Evolutionary conservation across 2,888 invertebrate species (phyloP).

Genomic region (Odontocerum albicorne): DNA sequence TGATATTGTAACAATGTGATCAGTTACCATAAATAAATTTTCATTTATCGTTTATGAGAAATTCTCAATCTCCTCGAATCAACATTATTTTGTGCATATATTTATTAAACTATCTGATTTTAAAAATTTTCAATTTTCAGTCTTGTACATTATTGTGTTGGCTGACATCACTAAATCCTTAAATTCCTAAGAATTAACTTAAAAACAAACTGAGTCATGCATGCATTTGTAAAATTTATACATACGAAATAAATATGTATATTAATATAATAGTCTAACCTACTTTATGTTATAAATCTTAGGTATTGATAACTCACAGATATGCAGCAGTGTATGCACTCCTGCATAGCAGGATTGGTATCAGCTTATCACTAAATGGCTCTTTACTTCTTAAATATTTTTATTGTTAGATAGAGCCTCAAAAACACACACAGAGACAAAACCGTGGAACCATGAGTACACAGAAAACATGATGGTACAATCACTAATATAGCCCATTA

Average conservation of each 20-base stretch:
- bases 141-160: conserved; percentile 34
- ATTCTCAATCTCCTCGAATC: conserved; percentile 1
- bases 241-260: conserved; percentile 34
- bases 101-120: conserved; percentile 20
- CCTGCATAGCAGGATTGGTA: not conserved
- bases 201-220: conserved; percentile 34
- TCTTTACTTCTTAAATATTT: not conserved
- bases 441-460: not conserved
- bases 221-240: conserved; percentile 34
- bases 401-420: not conserved
- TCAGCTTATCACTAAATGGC: not conserved
- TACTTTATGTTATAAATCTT: conserved; percentile 33
- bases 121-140: conserved; percentile 31
- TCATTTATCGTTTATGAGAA: conserved; percentile 1
- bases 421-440: not conserved
- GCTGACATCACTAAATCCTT: conserved; percentile 27
- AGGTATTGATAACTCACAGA: conserved; percentile 35
- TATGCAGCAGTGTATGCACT: not conserved
- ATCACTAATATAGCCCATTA: too few relatives aligned
- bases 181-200: conserved; percentile 26
- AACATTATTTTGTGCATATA: conserved; percentile 26
- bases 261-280: conserved; percentile 24
- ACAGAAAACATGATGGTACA: not conserved
- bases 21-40: conserved; percentile 10
- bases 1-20: conserved; percentile 53